Evolutionary conservation across 2,797 vertebrate genomes (phyloP).

Genomic region (Phrynocephalus guinanensis): DNA sequence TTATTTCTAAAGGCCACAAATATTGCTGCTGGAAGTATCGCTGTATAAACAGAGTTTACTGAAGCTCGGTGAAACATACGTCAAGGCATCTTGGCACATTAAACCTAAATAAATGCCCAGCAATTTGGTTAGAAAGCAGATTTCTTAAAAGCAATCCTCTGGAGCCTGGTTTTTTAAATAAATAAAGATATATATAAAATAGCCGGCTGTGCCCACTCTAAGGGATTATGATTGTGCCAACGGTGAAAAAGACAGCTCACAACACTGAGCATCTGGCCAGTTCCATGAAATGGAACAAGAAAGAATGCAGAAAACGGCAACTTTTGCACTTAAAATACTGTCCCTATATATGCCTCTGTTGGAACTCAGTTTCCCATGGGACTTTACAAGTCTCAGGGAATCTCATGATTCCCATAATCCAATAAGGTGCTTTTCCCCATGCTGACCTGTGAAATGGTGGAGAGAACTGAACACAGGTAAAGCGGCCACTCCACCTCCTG

Average conservation of each 20-base stretch:
- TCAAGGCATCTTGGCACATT: constrained; percentile 16
- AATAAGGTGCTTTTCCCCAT: too few species aligned
- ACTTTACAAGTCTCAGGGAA: too few species aligned
- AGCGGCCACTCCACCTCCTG: too few species aligned
- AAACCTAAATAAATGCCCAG: constrained; percentile 13
- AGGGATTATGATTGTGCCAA: background rate
- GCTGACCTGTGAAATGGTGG: too few species aligned
- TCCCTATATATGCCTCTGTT: too few species aligned
- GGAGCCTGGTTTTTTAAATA: background rate
- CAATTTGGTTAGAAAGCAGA: background rate
- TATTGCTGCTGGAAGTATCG: constrained; percentile 18
- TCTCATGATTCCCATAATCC: too few species aligned
- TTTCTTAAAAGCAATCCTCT: background rate
- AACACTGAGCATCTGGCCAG: background rate
- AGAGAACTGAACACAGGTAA: background rate
- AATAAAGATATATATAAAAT: background rate
- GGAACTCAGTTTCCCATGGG: too few species aligned
- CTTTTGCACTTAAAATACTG: too few species aligned
- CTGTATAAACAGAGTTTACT: background rate
- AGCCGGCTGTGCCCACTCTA: background rate
- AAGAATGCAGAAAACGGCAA: background rate
- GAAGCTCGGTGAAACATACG: background rate
- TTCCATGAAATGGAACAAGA: background rate
- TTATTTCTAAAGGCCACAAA: constrained; percentile 39
- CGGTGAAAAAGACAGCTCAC: background rate